These are phyloP conservation scores for Sphecodes monilicornis DNA, from an alignment of 2,888 invertebrate species.

Conservation along the genomic window DNA sequence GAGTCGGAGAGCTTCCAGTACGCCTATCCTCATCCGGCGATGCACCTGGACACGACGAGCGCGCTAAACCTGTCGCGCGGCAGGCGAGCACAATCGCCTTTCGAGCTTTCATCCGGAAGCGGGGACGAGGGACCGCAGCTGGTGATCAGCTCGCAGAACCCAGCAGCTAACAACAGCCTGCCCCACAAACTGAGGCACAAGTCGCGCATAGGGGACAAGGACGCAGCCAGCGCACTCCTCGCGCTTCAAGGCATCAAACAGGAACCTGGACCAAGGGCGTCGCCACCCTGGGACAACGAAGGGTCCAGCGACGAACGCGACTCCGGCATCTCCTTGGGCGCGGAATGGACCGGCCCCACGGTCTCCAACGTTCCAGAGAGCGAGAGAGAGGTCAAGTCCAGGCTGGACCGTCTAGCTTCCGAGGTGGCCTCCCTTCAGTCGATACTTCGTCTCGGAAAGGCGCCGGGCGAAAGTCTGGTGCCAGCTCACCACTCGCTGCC, in stretches of 20 bases:
- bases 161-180: conserved; percentile 91
- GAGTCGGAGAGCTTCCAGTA: conserved; percentile 85
- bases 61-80: conserved; percentile 89
- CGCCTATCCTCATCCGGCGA: conserved; percentile 85
- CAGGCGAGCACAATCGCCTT: conserved; percentile 89
- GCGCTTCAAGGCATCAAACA: conserved; percentile 94
- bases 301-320: conserved; percentile 96
- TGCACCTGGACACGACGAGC: conserved; percentile 87
- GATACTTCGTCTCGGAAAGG: conserved; percentile 89
- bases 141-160: conserved; percentile 85
- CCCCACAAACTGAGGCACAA: conserved; percentile 97
- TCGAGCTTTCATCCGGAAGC: conserved; percentile 91
- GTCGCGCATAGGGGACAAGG: conserved; percentile 95
- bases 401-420: conserved; percentile 94
- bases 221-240: conserved; percentile 92
- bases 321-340: conserved; percentile 94
- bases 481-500: conserved; percentile 64
- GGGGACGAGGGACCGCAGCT: conserved; percentile 87
- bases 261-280: conserved; percentile 91
- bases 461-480: conserved; percentile 72
- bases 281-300: conserved; percentile 94
- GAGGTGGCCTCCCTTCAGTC: conserved; percentile 96
- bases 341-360: conserved; percentile 86
- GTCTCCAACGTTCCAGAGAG: conserved; percentile 86
- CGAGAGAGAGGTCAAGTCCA: conserved; percentile 92